A percentile compares a stretch with the other conserved stretches of the same genome.
These are phyloP conservation scores for Physeter macrocephalus DNA, from an alignment of 2,113 vertebrate genomes.

Conservation along the genomic window DNA sequence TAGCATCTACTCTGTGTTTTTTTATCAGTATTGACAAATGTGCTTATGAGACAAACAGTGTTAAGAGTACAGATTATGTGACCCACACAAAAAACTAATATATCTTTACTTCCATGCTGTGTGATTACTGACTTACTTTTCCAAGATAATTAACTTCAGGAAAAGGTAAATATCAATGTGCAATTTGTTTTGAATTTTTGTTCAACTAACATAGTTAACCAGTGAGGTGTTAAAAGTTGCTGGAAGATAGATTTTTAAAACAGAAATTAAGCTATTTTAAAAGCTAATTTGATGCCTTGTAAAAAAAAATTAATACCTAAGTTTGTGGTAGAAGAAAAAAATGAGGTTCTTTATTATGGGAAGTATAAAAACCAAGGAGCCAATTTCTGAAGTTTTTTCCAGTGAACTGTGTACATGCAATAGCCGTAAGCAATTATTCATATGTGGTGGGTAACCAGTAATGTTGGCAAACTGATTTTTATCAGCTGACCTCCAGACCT, in stretches of 20 bases:
- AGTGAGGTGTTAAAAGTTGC: neutral
- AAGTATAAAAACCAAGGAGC: neutral
- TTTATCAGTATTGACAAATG: neutral
- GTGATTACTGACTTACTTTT: neutral
- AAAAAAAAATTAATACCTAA: neutral
- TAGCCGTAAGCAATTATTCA: neutral
- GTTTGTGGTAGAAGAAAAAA: neutral
- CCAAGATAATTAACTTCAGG: constrained; percentile 5
- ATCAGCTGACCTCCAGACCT: neutral
- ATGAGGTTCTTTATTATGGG: neutral
- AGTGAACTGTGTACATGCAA: neutral
- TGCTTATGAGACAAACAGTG: neutral
- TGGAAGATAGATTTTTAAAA: neutral
- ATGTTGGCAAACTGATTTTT: neutral
- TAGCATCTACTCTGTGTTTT: neutral
- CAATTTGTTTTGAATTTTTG: neutral
- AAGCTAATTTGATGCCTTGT: neutral
- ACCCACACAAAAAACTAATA: neutral
- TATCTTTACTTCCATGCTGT: neutral
- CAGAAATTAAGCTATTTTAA: neutral
- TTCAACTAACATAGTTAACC: neutral
- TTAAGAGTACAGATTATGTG: neutral
- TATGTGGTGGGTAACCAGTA: neutral
- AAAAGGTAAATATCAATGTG: neutral
- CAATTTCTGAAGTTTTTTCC: neutral